Percentiles rank a stretch among this genome's conserved stretches.
These are phyloP conservation scores for Dichetophora obliterata DNA, from an alignment of 2,888 invertebrate genomes.

Conservation along the genomic window DNA sequence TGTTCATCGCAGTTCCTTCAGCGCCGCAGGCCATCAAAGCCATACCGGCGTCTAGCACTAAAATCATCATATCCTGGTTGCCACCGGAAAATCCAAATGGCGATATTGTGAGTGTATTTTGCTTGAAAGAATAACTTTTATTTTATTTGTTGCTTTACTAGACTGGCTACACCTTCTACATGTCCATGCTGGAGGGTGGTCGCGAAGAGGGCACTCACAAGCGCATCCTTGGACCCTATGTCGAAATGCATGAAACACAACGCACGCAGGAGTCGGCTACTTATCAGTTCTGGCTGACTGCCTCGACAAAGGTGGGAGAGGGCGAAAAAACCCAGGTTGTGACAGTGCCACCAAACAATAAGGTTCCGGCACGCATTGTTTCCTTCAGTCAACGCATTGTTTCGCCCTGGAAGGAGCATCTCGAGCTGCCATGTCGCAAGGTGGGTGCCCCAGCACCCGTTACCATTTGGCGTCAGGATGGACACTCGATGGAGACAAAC, in stretches of 20 bases:
- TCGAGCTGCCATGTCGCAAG: conserved; percentile 85
- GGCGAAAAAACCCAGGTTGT: conserved; percentile 85
- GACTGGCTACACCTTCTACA: conserved; percentile 84
- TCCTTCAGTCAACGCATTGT: conserved; percentile 86
- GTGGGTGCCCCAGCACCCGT: conserved; percentile 86
- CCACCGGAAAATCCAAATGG: conserved; percentile 89
- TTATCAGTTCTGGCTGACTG: conserved; percentile 80
- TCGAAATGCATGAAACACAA: conserved; percentile 79
- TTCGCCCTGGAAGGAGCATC: conserved; percentile 89
- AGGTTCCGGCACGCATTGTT: conserved; percentile 89
- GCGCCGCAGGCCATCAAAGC: conserved; percentile 93
- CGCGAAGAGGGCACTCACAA: conserved; percentile 85
- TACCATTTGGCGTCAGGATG: conserved; percentile 84
- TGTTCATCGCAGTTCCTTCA: conserved; percentile 79
- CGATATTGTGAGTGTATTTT: conserved; percentile 73
- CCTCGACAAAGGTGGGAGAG: conserved; percentile 87
- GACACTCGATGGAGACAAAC: conserved; percentile 80
- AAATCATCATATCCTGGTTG: conserved; percentile 90
- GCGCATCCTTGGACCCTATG: conserved; percentile 78
- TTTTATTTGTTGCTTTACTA: conserved; percentile 42
- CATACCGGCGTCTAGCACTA: conserved; percentile 85
- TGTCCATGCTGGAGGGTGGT: conserved; percentile 83
- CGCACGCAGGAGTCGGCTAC: conserved; percentile 80
- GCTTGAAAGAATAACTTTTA: neutral
- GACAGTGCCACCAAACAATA: conserved; percentile 81